Percentiles rank a stretch among this genome's conserved stretches.
Conservation (phyloP, 2,113 vertebrate genomes). For the zebrafish (Danio rerio) region GRCz12tu NC_133178.1:23737501-23738000, state of each 20-base stretch:
- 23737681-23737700: slow-evolving; percentile 17
- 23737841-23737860: slow-evolving; percentile 55
- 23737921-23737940: slow-evolving; percentile 74
- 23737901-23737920: slow-evolving; percentile 72
- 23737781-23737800: slow-evolving; percentile 26
- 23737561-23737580: slow-evolving; percentile 36
- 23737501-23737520: slow-evolving; percentile 22
- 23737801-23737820: slow-evolving; percentile 70
- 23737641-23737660: neutral
- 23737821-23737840: slow-evolving; percentile 66
- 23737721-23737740: neutral
- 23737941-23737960: slow-evolving; percentile 65
- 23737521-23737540: slow-evolving; percentile 27
- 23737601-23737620: neutral
- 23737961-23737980: neutral
- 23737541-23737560: slow-evolving; percentile 28
- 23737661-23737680: neutral
- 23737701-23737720: neutral
- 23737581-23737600: slow-evolving; percentile 45
- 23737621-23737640: slow-evolving; percentile 8
- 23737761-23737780: slow-evolving; percentile 3
- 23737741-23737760: slow-evolving; percentile 28
- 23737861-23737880: slow-evolving; percentile 58
- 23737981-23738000: slow-evolving; percentile 51
- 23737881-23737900: slow-evolving; percentile 61